Base-by-base conservation (phyloP, 2,797 vertebrate species). In the Momotus momota region DNA sequence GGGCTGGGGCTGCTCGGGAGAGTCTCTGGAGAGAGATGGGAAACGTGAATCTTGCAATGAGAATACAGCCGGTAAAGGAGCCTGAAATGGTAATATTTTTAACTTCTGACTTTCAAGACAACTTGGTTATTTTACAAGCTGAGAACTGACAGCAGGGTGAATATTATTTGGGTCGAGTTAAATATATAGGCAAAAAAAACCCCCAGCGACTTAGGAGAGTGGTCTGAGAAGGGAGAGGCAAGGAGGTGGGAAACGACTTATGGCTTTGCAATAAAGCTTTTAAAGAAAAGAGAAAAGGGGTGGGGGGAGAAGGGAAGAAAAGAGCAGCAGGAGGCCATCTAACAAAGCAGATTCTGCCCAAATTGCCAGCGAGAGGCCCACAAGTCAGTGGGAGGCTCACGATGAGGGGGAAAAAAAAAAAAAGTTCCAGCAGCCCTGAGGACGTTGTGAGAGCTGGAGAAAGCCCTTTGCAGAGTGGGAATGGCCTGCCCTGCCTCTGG, bases 301-400 rank as follows among this genome's bases (percentile, higher is more conserved):
- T 75, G 70, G 77, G 25, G 84, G 85, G 58, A 75, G 26, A 38
- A 86, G 70, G 92, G 29, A 84, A 93, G 94, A 95, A 96, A 92
- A 93, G 95, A 93, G 83, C 95, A 94, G 93, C 94, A 81, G 96
- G 96, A 93, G 74, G 84, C 90, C 40, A 11, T 86, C 89, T 57
- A 92, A 96, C 96, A 96, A 95, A 96, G 96, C 71, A 26, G 71
- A 89, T 88, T 88, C 93, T 95, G 71, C 90, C 94, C 94, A 95
- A 95, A 95, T 90, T 87, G 74, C 81, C 92, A 87, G 86, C 0
- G 15, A 96, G 96, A 89, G 94, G 94, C 96, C 91, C 94, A 57
- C 90, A 70, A 89, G 78, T 89, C 86, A 71, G 79, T 10, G 38
- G 86, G 64, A 74, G 91, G 86, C 84, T 96, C 86, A 27, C 2